Base-by-base conservation (phyloP, 2,888 invertebrate species). In the Choristoneura rosaceana region DNA sequence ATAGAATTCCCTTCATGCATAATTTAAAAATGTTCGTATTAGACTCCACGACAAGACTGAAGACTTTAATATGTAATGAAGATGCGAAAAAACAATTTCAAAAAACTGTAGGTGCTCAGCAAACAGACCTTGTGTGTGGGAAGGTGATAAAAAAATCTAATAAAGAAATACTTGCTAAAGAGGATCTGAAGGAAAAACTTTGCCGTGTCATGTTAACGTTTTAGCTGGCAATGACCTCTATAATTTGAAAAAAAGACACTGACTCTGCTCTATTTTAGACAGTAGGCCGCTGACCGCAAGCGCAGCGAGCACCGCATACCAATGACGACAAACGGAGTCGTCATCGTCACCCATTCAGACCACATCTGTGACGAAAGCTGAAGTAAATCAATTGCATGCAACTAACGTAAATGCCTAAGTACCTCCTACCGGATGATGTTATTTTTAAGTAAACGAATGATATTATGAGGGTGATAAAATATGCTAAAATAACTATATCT, bases 271-370 rank as follows among this genome's bases (percentile, higher is more conserved):
- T 69, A 69, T 69, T 69, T 59, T 17, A 25, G 43, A 43, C 33
- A 59, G 60, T 67, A 61, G 68, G 73, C 63, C 73, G 68, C 38
- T 52, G 73, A 69, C 73, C 73, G 73, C 68, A 10, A 34, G 43
- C 63, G 60, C 61, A 43, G 52, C 43, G 33, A 25, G 63, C 66
- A 12, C 33, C 38, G 73, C 73, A 73, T 73, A 64, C 73, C 62
- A 50, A 68, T 66, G 41, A 17, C 50, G 47, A 52, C 65, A 45
- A 64, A n/a, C 38, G 63, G 41, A 41, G 33, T 45, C 61, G 52
- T 45, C 67, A 62, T 63, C 63, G 63, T 69, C 63, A 17, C 50
- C 38, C 62, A 68, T 41, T 63, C 67, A 59, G 25, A 63, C 17
- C 63, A 63, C 63, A 68, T 59, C 68, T 68, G 68, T 68, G 67